Conservation (phyloP, 1,140 invertebrate genomes). For the Achatina immaculata region DNA sequence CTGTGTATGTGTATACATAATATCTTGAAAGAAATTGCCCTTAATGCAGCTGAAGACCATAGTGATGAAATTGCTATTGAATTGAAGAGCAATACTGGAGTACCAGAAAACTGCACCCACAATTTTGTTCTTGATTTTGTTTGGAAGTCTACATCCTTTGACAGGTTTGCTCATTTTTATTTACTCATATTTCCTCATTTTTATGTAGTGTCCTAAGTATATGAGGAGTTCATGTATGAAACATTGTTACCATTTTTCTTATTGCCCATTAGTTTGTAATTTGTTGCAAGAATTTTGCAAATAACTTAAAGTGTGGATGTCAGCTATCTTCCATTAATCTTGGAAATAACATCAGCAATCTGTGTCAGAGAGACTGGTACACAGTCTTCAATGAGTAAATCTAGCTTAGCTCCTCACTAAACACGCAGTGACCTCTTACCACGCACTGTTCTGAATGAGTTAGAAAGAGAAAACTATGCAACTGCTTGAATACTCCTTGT, state of each 20-base stretch:
- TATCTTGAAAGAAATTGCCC: background rate
- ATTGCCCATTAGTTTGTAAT: background rate
- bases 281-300: no score
- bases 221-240: background rate
- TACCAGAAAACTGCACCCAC: constrained; percentile 90
- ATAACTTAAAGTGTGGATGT: no score
- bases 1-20: no score
- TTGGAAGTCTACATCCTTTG: constrained; percentile 99
- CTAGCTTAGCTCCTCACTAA: no score
- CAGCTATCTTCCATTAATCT: no score
- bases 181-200: background rate
- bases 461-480: no score
- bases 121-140: constrained; percentile 99
- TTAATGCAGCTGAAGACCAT: constrained; percentile 76
- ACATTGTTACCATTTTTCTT: constrained; percentile 10
- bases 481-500: no score
- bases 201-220: background rate
- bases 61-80: constrained; percentile 98
- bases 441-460: no score
- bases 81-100: constrained; percentile 89
- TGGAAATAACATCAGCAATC: no score
- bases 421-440: no score
- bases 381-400: no score
- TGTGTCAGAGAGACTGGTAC: no score
- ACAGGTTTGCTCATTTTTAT: constrained; percentile 77